Conservation (phyloP, 23 tunicate genomes). For the Styela plicata region DNA sequence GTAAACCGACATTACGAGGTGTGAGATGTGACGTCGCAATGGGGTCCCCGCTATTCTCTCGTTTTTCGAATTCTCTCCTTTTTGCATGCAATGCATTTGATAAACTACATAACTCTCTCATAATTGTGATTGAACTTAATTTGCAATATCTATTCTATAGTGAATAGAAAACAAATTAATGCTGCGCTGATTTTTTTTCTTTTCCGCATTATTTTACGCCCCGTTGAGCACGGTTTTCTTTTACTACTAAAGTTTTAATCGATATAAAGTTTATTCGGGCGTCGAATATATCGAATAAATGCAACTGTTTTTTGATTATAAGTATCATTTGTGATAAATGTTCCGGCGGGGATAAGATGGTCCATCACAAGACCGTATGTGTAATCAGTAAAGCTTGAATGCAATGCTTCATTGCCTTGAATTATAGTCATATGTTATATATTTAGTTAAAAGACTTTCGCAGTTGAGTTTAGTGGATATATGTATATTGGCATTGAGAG, state of each 20-base stretch:
- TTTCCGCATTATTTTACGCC: not conserved
- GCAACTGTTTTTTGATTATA: not conserved
- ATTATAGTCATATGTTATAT: too few relatives aligned
- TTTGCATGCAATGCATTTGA: not conserved
- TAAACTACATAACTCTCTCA: not conserved
- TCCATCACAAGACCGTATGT: too few relatives aligned
- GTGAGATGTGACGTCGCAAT: not conserved
- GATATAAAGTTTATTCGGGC: not conserved
- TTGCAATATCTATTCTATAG: not conserved
- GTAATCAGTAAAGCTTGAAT: too few relatives aligned
- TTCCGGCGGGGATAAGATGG: not conserved
- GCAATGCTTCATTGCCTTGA: too few relatives aligned
- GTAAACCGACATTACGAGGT: not conserved
- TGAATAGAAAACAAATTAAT: not conserved
- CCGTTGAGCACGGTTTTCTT: not conserved
- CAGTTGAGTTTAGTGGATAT: too few relatives aligned
- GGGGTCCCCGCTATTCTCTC: not conserved
- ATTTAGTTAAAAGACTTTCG: too few relatives aligned
- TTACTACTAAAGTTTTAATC: not conserved
- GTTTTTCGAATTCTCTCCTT: not conserved
- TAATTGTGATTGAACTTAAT: not conserved
- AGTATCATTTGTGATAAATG: not conserved
- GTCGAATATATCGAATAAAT: not conserved
- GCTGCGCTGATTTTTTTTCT: not conserved
- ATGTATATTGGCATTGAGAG: too few relatives aligned